phyloP scores from a whole-genome alignment of 2,797 vertebrate species.

The Phataginus tricuspis region DNA sequence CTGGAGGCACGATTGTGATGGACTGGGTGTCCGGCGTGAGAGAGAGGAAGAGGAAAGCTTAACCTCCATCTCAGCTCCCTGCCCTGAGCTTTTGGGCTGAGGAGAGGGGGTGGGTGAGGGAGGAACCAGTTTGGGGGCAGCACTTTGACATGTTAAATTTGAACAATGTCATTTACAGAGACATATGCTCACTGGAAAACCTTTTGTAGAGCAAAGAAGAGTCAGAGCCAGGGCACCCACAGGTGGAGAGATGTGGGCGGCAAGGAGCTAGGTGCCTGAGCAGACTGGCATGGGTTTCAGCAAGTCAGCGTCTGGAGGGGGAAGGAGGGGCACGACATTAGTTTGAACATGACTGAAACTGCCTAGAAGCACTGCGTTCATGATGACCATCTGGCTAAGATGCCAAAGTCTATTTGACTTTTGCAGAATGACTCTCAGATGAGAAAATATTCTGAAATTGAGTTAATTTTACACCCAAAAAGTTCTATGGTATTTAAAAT shows the following conservation, averaged over 20 bases:
- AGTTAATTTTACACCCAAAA: not conserved
- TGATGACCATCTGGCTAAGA: not conserved
- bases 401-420: not conserved
- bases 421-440: not conserved
- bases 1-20: not conserved
- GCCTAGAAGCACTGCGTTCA: not conserved
- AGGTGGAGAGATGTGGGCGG: not conserved
- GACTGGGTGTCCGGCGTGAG: not conserved
- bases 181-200: not conserved
- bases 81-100: not conserved
- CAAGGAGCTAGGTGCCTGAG: accelerated
- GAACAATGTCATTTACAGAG: not conserved
- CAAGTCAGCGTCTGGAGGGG: not conserved
- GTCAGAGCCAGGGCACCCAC: not conserved
- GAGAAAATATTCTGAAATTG: not conserved
- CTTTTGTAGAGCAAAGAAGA: not conserved
- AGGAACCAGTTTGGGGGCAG: not conserved
- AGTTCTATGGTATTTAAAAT: not conserved
- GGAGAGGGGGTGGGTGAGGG: not conserved
- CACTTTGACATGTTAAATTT: not conserved
- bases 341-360: not conserved
- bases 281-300: not conserved
- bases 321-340: not conserved
- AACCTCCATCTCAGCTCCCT: not conserved
- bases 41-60: not conserved